phyloP scores from a whole-genome alignment of 2,113 vertebrate genomes.

The Trachemys scripta region DNA sequence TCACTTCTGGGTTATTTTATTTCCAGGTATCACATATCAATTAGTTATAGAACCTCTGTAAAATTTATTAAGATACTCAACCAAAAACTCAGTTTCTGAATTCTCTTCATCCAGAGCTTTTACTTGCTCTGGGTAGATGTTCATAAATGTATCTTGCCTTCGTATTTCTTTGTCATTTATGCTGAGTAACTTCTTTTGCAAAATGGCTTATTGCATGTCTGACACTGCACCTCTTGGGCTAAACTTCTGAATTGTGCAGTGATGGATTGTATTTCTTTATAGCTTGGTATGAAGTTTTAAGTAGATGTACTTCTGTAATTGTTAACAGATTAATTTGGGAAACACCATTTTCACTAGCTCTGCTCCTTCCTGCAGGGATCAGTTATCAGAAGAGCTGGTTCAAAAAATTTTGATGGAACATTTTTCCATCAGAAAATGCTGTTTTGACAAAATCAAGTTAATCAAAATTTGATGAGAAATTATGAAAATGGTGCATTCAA shows the following conservation, averaged over 20 bases:
- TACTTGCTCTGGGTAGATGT: background rate
- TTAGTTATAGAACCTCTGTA: fast-evolving
- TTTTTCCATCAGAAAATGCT: background rate
- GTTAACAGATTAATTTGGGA: background rate
- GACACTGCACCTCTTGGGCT: fast-evolving
- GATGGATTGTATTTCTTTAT: background rate
- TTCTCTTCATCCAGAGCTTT: background rate
- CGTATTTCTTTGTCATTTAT: background rate
- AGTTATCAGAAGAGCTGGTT: background rate
- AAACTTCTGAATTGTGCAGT: fast-evolving
- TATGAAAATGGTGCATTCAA: background rate
- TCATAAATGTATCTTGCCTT: background rate
- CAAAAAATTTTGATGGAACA: background rate
- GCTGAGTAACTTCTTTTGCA: background rate
- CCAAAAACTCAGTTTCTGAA: background rate
- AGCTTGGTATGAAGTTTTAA: background rate
- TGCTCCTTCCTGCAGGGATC: background rate
- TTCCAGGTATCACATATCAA: background rate
- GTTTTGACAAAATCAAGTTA: background rate
- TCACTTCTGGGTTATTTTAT: background rate
- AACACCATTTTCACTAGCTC: background rate
- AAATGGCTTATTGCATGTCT: background rate
- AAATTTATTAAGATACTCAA: background rate
- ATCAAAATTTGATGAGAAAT: background rate
- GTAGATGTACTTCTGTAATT: background rate